These are phyloP conservation scores for Xanthostigma xanthostigma DNA, from an alignment of 2,888 invertebrate species.

Conservation along the genomic window DNA sequence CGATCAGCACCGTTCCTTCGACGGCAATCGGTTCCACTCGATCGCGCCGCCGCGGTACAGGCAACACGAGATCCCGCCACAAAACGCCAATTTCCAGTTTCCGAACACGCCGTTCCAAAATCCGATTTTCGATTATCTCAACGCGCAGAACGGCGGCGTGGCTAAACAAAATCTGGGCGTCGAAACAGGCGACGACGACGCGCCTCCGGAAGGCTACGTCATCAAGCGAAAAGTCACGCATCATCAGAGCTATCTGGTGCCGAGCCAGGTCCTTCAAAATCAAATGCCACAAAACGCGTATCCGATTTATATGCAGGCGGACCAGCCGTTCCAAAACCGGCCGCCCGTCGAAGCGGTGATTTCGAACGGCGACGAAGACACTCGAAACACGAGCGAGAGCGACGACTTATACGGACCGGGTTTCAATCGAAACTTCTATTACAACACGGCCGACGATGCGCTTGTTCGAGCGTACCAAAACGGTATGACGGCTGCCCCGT, in stretches of 20 bases:
- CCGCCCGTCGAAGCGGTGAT: constrained; percentile 3
- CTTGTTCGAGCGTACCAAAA: too few relatives aligned
- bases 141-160: constrained; percentile 12
- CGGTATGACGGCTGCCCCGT: background rate
- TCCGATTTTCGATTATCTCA: constrained; percentile 23
- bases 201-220: constrained; percentile 19
- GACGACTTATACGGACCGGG: constrained; percentile 5
- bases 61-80: background rate
- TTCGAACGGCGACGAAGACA: background rate
- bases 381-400: background rate
- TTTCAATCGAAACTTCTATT: constrained; percentile 6
- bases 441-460: background rate
- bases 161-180: constrained; percentile 6
- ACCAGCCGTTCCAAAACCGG: constrained; percentile 3
- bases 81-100: constrained; percentile 16
- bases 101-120: constrained; percentile 19
- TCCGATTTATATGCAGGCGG: constrained; percentile 11
- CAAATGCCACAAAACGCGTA: background rate
- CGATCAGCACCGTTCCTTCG: background rate
- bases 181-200: constrained; percentile 15
- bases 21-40: background rate
- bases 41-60: background rate
- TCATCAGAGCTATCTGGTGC: constrained; percentile 22
- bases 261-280: constrained; percentile 9
- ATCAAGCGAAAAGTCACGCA: constrained; percentile 26